These are phyloP conservation scores for Agrochola lychnidis DNA, from an alignment of 2,888 invertebrate species.

Conservation along the genomic window DNA sequence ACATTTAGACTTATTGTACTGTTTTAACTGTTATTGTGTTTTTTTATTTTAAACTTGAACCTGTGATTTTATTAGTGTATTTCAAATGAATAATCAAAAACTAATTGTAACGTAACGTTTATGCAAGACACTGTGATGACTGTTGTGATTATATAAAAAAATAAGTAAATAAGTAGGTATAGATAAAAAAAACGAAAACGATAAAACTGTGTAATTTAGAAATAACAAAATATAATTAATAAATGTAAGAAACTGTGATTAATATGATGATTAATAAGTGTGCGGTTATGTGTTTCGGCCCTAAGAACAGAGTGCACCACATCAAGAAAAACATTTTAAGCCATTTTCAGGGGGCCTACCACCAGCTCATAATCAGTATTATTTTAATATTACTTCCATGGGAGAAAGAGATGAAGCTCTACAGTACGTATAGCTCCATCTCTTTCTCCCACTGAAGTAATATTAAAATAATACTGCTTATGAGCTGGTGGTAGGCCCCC, in stretches of 20 bases:
- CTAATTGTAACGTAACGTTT: conserved; percentile 53
- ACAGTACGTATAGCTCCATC: too few relatives aligned
- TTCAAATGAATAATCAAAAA: conserved; percentile 60
- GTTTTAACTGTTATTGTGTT: conserved; percentile 64
- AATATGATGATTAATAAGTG: conserved; percentile 63
- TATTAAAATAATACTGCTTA: too few relatives aligned
- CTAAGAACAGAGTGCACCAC: conserved; percentile 58
- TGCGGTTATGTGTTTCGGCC: conserved; percentile 61
- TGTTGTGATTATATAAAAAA: conserved; percentile 62
- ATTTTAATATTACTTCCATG: too few relatives aligned
- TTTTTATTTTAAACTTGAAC: conserved; percentile 64
- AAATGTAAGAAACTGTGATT: conserved; percentile 62
- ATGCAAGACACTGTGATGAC: conserved; percentile 53
- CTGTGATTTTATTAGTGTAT: conserved; percentile 65
- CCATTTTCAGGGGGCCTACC: conserved; percentile 44
- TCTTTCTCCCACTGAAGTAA: too few relatives aligned
- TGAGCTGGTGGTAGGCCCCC: too few relatives aligned
- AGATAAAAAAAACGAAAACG: conserved; percentile 62
- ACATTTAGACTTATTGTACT: conserved; percentile 62
- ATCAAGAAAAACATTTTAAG: conserved; percentile 63
- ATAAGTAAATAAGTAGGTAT: conserved; percentile 60
- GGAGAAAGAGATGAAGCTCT: too few relatives aligned
- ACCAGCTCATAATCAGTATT: too few relatives aligned
- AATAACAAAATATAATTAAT: conserved; percentile 62
- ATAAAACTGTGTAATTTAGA: conserved; percentile 63